A percentile compares a stretch with the other conserved stretches of the same genome.
Conservation (phyloP, 2,797 vertebrate genomes). For the Rhyacichthys aspro region DNA sequence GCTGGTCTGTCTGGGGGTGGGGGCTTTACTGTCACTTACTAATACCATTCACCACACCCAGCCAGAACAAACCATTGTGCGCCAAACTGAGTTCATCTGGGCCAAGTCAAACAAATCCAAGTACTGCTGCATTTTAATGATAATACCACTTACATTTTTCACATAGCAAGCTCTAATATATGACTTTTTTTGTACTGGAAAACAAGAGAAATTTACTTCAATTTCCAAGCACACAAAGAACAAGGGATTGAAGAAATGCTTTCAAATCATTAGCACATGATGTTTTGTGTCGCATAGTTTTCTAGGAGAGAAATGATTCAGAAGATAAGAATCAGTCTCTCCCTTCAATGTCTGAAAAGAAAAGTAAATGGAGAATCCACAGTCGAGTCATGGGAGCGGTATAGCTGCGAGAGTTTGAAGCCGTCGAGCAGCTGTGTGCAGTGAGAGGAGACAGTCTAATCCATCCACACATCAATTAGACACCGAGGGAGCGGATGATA, state of each 20-base stretch:
- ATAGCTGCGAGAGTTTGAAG: constrained; percentile 30
- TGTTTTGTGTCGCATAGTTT: constrained; percentile 28
- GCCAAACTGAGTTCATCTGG: constrained; percentile 48
- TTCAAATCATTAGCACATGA: constrained; percentile 57
- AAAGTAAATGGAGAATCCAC: constrained; percentile 9
- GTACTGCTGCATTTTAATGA: constrained; percentile 13
- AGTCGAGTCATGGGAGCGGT: constrained; percentile 20
- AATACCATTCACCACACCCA: constrained; percentile 56
- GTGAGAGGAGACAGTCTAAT: constrained; percentile 66
- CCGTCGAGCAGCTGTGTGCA: constrained; percentile 61
- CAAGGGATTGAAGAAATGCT: constrained; percentile 29
- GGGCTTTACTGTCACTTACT: constrained; percentile 62
- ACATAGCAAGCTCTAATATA: constrained; percentile 3
- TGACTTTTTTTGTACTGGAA: too few relatives aligned
- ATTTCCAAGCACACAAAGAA: constrained; percentile 23
- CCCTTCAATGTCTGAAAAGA: constrained; percentile 7
- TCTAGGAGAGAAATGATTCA: constrained; percentile 29
- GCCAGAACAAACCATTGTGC: constrained; percentile 58
- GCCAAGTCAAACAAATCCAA: constrained; percentile 58
- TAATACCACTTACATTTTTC: constrained; percentile 13
- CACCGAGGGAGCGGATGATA: constrained; percentile 39
- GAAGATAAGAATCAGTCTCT: constrained; percentile 19
- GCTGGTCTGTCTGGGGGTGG: constrained; percentile 43
- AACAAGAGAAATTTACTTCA: constrained; percentile 1
- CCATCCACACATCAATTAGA: constrained; percentile 71